Percentiles rank a stretch among this genome's conserved stretches.
Conservation (phyloP, 1,140 invertebrate species). For the Aleiodes sp. region DNA sequence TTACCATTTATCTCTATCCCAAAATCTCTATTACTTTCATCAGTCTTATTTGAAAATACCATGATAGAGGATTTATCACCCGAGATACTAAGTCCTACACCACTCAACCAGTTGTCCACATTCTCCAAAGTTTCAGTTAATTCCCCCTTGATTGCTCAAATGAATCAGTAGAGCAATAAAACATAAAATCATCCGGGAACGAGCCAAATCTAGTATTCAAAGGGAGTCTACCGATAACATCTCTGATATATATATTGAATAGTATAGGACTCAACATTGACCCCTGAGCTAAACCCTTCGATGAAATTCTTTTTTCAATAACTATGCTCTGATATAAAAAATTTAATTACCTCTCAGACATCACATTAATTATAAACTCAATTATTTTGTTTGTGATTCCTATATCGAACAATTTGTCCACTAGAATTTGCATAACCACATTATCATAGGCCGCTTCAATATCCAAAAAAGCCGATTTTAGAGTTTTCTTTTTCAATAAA, state of each 20-base stretch:
- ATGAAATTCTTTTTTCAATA: background rate
- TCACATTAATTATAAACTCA: conserved; percentile 25
- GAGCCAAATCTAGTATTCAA: background rate
- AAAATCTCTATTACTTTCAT: background rate
- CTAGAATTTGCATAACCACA: conserved; percentile 11
- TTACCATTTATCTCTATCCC: background rate
- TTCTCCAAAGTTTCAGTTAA: background rate
- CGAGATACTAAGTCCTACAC: background rate
- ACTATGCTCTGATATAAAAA: background rate
- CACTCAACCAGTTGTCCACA: background rate
- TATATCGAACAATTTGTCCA: conserved; percentile 2
- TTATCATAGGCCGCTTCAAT: conserved; percentile 33
- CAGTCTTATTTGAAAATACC: conserved; percentile 6
- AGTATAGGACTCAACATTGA: conserved; percentile 5
- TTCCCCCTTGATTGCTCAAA: background rate
- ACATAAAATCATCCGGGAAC: conserved; percentile 5
- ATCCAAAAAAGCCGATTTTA: conserved; percentile 25
- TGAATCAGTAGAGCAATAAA: background rate
- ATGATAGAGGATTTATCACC: conserved; percentile 12
- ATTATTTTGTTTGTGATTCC: conserved; percentile 6
- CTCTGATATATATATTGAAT: background rate
- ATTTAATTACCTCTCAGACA: conserved; percentile 3
- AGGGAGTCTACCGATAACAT: background rate
- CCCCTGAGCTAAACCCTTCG: conserved; percentile 11
- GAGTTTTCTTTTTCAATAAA: background rate